Evolutionary conservation across 2,113 vertebrate species (phyloP), one percentile per base, ranked within the genome.

Genomic region (Acanthisitta chloris): DNA sequence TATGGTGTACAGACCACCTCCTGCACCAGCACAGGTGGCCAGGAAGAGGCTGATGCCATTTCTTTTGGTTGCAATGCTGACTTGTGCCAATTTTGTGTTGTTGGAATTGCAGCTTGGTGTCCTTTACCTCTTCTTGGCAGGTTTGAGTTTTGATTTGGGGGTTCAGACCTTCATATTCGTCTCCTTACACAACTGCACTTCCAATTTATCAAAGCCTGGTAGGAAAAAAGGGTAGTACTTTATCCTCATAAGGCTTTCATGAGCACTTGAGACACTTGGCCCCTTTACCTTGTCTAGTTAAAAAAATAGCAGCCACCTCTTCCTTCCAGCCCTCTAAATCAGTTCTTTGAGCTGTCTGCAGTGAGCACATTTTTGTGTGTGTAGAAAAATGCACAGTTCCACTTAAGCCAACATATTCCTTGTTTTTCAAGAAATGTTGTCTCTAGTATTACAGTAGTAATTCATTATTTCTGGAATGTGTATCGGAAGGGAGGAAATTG

Each of bases 381-480:
- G 65, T 72, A 31, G 45, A 88, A 79, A 77, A 90, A 86, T 46
- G 31, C 19, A 4, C 19, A n/a, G 29, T 74, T 78, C 69, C 9
- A 45, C 48, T 65, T 72, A 38, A 81, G 61, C 77, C 84, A 89
- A 67, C 4, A 12, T 64, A 79, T 48, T 76, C 48, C 23, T 64
- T 66, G 8, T 40, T 85, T 88, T 86, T 92, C 34, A 57, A 86
- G 49, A 65, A 93, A 83, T 2, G 5, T 55, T 90, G 25, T 87
- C 81, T 64, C 31, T 64, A 28, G n/a, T 57, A 57, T 88, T 82
- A 28, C 33, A 59, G 52, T 62, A 72, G 42, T 77, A 72, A 73
- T 91, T 85, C 14, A 21, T 95, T 90, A 77, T 70, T 96, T 88
- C 71, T 90, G 84, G 78, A 55, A 88, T 58, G 20, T 54, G 66